Conservation (phyloP, 2,113 vertebrate genomes). For the Tamias sibiricus region DNA sequence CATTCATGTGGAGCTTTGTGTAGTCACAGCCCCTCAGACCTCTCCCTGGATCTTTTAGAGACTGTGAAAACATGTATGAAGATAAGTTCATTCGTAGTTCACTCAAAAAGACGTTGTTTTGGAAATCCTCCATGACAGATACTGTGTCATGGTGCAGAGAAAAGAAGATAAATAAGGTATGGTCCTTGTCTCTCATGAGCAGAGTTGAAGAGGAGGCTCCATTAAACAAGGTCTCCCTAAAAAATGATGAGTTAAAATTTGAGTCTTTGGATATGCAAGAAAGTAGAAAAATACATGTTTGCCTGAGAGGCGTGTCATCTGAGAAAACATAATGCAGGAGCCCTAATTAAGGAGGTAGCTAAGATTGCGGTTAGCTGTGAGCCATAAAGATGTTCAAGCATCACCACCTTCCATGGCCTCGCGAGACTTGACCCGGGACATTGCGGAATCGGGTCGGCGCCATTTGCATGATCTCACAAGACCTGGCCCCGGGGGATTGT, state of each 20-base stretch:
- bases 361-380: no score
- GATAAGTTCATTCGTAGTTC: not conserved
- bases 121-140: not conserved
- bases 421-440: no score
- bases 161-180: not conserved
- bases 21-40: no score
- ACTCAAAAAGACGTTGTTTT: not conserved
- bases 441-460: no score
- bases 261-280: not conserved
- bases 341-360: no score
- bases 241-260: not conserved
- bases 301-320: accelerated
- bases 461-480: no score
- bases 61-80: not conserved
- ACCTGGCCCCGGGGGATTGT: no score
- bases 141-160: not conserved
- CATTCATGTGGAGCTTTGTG: not conserved
- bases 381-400: no score
- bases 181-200: not conserved
- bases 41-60: not conserved
- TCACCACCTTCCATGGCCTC: no score
- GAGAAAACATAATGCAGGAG: no score
- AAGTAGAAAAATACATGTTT: not conserved
- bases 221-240: not conserved
- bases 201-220: not conserved